Conservation (phyloP, 2,888 invertebrate species). For the Plagodis dolabraria region DNA sequence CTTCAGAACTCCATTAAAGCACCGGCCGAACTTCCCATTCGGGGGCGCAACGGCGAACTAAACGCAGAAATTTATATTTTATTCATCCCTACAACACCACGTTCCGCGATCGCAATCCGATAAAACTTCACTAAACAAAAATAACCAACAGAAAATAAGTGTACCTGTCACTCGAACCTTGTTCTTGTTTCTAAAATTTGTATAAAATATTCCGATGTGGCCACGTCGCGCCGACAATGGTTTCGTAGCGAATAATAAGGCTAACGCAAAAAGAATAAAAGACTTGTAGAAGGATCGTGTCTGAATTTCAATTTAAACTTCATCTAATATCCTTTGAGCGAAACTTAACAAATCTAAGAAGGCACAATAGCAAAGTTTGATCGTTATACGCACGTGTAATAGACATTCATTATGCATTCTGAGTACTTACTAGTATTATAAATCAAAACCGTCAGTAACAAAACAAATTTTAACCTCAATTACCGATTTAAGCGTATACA, state of each 20-base stretch:
- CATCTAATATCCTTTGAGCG: slow-evolving; percentile 39
- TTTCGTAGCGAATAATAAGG: slow-evolving; percentile 64
- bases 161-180: slow-evolving; percentile 81
- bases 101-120: slow-evolving; percentile 73
- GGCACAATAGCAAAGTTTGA: neutral
- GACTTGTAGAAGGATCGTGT: slow-evolving; percentile 47
- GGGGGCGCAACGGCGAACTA: slow-evolving; percentile 66
- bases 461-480: slow-evolving; percentile 3
- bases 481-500: neutral
- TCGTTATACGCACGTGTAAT: neutral
- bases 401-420: neutral
- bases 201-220: slow-evolving; percentile 81
- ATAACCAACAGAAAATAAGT: slow-evolving; percentile 78
- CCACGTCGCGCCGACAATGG: slow-evolving; percentile 71
- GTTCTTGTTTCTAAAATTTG: slow-evolving; percentile 84
- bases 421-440: neutral
- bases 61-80: slow-evolving; percentile 78
- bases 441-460: neutral
- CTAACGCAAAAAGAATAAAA: slow-evolving; percentile 59
- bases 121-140: slow-evolving; percentile 78
- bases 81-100: slow-evolving; percentile 76
- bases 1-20: slow-evolving; percentile 79
- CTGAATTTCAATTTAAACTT: slow-evolving; percentile 53
- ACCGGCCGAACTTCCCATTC: slow-evolving; percentile 73
- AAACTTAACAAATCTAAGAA: slow-evolving; percentile 1